Percentiles rank a stretch among this genome's conserved stretches.
Conservation (phyloP, 2,888 invertebrate species). For the Agonopterix subpropinquella region DNA sequence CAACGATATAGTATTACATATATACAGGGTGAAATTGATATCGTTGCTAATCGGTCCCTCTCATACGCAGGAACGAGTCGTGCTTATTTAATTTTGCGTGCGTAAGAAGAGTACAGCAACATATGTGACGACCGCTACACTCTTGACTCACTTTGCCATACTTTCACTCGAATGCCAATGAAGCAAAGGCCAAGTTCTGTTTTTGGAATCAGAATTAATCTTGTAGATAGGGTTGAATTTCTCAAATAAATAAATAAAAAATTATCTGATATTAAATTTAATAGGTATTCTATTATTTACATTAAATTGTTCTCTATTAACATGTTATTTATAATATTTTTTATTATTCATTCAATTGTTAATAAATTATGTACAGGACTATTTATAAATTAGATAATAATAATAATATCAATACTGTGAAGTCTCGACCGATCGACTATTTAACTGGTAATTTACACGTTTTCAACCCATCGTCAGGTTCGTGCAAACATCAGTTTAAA, state of each 20-base stretch:
- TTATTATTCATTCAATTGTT: slow-evolving; percentile 66
- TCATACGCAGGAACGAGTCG: no score
- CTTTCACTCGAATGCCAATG: no score
- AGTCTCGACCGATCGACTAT: slow-evolving; percentile 51
- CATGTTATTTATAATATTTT: slow-evolving; percentile 70
- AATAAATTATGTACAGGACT: slow-evolving; percentile 74
- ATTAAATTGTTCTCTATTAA: slow-evolving; percentile 75
- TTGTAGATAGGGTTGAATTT: no score
- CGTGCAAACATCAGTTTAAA: slow-evolving; percentile 25
- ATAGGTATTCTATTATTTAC: slow-evolving; percentile 75
- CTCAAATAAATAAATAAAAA: slow-evolving; percentile 46
- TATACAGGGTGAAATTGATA: no score
- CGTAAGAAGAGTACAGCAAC: no score
- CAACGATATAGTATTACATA: no score
- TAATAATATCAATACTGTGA: slow-evolving; percentile 69
- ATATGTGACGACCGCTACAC: no score
- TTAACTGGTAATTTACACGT: slow-evolving; percentile 24
- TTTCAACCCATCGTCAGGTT: slow-evolving; percentile 5
- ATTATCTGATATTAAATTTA: slow-evolving; percentile 74
- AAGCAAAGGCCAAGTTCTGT: no score
- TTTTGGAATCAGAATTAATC: no score
- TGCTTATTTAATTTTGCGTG: no score
- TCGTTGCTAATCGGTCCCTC: no score
- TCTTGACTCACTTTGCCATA: no score
- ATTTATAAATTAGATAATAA: slow-evolving; percentile 66